Conservation (phyloP, 2,113 vertebrate genomes). For the Galemys pyrenaicus region DNA sequence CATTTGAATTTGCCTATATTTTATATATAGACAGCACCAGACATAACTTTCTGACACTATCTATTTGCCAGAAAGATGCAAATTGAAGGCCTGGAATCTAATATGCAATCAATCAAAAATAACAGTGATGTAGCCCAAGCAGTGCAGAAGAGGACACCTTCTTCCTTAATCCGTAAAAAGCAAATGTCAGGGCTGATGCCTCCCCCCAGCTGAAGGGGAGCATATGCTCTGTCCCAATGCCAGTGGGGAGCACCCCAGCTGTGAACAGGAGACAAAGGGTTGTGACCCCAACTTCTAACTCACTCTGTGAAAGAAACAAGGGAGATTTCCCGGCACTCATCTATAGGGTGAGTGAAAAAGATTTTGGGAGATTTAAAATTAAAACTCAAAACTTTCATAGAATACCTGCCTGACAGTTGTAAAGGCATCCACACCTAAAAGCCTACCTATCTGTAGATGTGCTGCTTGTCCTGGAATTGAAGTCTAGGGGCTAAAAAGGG, state of each 20-base stretch:
- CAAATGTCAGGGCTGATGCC: neutral
- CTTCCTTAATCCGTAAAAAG: neutral
- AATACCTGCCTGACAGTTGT: neutral
- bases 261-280: neutral
- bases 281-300: neutral
- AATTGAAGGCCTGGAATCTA: conserved; percentile 52
- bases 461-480: neutral
- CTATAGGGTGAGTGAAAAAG: neutral
- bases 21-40: neutral
- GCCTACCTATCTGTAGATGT: neutral
- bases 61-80: conserved; percentile 25
- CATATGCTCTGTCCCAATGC: neutral
- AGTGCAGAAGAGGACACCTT: neutral
- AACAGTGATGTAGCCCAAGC: conserved; percentile 31
- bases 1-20: neutral
- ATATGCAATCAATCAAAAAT: conserved; percentile 48
- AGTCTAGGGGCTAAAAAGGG: neutral
- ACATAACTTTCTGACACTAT: conserved; percentile 6
- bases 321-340: neutral
- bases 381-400: neutral
- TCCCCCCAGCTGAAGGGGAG: neutral
- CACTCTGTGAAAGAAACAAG: neutral
- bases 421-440: neutral
- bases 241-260: accelerated
- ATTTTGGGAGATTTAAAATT: neutral